These are phyloP conservation scores for Spialia ferax DNA, from an alignment of 2,888 invertebrate genomes.

Conservation along the genomic window DNA sequence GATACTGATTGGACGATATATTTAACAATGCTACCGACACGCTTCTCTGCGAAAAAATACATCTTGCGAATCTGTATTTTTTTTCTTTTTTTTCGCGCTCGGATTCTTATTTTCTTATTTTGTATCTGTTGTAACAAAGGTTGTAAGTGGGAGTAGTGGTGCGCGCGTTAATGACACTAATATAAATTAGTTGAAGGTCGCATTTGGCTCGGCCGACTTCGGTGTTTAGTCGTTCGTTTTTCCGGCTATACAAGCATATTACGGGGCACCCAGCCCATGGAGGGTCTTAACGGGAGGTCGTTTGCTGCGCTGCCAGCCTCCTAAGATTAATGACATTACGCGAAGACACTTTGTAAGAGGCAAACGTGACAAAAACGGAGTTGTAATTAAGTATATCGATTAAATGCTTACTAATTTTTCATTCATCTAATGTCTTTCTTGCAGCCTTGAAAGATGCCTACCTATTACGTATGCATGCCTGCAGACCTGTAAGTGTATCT, in stretches of 20 bases:
- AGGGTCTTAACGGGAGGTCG: constrained; percentile 84
- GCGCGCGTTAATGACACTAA: constrained; percentile 76
- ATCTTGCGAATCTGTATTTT: constrained; percentile 74
- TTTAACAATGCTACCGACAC: constrained; percentile 83
- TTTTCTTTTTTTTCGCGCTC: constrained; percentile 65
- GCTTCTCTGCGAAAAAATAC: constrained; percentile 79
- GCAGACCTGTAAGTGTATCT: too few species aligned
- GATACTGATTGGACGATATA: constrained; percentile 86
- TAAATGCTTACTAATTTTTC: constrained; percentile 19
- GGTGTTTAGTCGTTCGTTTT: constrained; percentile 73
- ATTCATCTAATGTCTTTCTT: constrained; percentile 10
- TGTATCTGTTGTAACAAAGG: constrained; percentile 59
- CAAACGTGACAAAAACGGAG: constrained; percentile 73
- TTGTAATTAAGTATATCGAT: constrained; percentile 41
- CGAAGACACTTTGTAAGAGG: constrained; percentile 79
- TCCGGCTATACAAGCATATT: constrained; percentile 73
- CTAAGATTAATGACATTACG: constrained; percentile 83
- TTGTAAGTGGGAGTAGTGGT: constrained; percentile 57
- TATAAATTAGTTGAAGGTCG: constrained; percentile 77
- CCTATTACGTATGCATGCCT: too few species aligned
- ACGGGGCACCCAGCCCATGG: constrained; percentile 76
- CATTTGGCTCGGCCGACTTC: constrained; percentile 67
- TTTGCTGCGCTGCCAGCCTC: constrained; percentile 82
- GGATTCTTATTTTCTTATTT: constrained; percentile 79
- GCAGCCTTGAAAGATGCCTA: not conserved